Conservation (phyloP, 2,888 invertebrate species). For the Alentia gelatinosa region DNA sequence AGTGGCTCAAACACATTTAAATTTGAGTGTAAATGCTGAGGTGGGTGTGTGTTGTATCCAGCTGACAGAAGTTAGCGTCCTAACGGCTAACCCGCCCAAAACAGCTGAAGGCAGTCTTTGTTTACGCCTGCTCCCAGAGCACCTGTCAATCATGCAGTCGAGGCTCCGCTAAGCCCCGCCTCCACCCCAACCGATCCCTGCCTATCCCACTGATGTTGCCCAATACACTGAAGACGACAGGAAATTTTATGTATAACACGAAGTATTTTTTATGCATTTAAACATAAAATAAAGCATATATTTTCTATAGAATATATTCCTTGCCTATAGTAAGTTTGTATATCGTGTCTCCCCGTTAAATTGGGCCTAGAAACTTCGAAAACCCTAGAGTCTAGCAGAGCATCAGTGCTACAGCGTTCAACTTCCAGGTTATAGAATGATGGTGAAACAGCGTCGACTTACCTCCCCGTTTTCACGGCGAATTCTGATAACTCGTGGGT, state of each 20-base stretch:
- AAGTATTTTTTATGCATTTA: too few relatives aligned
- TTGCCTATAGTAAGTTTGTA: not conserved
- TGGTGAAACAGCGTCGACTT: slow-evolving; percentile 33
- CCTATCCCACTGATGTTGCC: not conserved
- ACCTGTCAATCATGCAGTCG: slow-evolving; percentile 15
- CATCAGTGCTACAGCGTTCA: not conserved
- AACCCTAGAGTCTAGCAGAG: not conserved
- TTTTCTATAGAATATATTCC: not conserved
- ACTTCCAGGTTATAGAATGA: not conserved
- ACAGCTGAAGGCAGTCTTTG: slow-evolving; percentile 49
- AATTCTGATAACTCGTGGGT: slow-evolving; percentile 56
- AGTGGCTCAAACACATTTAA: not conserved
- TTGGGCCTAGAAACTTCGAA: not conserved
- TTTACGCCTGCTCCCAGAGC: not conserved
- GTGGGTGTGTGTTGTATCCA: not conserved
- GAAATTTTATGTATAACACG: too few relatives aligned
- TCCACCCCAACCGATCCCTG: not conserved
- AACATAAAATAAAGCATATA: not conserved
- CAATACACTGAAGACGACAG: not conserved
- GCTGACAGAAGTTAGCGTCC: not conserved
- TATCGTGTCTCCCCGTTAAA: not conserved
- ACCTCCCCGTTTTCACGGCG: slow-evolving; percentile 62
- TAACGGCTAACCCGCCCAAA: slow-evolving; percentile 48
- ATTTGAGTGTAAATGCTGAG: not conserved
- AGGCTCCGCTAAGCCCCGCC: slow-evolving; percentile 4